These are phyloP conservation scores for Parapsyche elsis DNA, from an alignment of 1,140 invertebrate species.

Conservation along the genomic window DNA sequence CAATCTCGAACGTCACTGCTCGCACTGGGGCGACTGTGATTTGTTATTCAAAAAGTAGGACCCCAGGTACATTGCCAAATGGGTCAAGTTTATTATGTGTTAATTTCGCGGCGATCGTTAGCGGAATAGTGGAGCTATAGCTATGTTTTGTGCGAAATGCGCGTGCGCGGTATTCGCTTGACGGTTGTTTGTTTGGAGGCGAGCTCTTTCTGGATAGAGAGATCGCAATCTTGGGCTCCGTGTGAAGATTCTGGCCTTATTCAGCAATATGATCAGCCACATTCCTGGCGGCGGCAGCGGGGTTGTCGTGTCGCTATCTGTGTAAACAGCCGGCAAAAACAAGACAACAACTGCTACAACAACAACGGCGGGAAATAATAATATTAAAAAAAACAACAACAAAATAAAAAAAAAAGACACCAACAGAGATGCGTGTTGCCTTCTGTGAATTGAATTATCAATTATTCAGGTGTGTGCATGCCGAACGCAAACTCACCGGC, in stretches of 20 bases:
- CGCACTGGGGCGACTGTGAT: conserved; percentile 4
- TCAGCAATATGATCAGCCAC: conserved; percentile 15
- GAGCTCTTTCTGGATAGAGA: conserved; percentile 13
- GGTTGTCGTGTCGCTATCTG: conserved; percentile 2
- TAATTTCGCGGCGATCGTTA: background rate
- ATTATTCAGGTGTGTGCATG: background rate
- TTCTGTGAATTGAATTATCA: conserved; percentile 44
- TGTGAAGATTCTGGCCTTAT: conserved; percentile 36
- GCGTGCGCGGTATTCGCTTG: background rate
- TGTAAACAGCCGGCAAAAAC: conserved; percentile 2
- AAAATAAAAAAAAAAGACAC: background rate
- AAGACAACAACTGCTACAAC: conserved; percentile 10
- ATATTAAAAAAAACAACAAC: background rate
- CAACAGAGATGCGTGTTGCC: background rate
- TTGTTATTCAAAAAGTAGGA: conserved; percentile 6
- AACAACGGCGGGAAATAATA: background rate
- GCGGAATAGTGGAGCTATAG: background rate
- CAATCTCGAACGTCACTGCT: background rate
- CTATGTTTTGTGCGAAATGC: background rate
- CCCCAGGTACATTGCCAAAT: background rate
- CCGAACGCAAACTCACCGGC: background rate
- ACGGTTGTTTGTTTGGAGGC: background rate
- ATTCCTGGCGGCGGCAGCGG: background rate
- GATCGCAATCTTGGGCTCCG: conserved; percentile 32
- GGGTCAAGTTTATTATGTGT: background rate